Percentiles rank a stretch among this genome's conserved stretches.
Conservation (phyloP, 2,888 invertebrate species). For the Platynereis dumerilii region DNA sequence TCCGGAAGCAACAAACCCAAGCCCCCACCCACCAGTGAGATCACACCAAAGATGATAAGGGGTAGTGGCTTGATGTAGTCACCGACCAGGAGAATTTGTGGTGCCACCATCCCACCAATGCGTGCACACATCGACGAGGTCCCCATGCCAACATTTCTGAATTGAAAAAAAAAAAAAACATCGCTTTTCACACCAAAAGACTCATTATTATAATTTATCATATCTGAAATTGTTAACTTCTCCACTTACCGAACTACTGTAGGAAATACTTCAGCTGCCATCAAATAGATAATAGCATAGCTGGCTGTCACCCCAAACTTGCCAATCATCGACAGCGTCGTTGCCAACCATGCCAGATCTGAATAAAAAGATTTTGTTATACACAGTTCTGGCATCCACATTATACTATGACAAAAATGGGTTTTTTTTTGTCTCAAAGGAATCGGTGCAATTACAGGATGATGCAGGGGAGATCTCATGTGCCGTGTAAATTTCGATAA, state of each 20-base stretch:
- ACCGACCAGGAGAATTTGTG: slow-evolving; percentile 17
- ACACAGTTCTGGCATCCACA: too few relatives aligned
- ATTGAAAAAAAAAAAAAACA: too few relatives aligned
- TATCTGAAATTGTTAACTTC: too few relatives aligned
- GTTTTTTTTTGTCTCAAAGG: too few relatives aligned
- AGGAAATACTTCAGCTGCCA: slow-evolving; percentile 35
- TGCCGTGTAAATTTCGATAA: too few relatives aligned
- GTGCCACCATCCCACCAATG: slow-evolving; percentile 21
- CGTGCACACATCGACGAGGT: slow-evolving; percentile 16
- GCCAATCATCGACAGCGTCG: slow-evolving; percentile 23
- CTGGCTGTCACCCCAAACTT: slow-evolving; percentile 29
- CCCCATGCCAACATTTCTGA: slow-evolving; percentile 21
- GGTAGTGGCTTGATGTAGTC: background rate
- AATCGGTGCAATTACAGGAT: too few relatives aligned
- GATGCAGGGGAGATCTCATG: too few relatives aligned
- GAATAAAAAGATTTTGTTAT: too few relatives aligned
- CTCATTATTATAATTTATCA: too few relatives aligned
- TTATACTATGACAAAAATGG: too few relatives aligned
- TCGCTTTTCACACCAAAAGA: too few relatives aligned
- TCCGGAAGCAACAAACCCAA: slow-evolving; percentile 3
- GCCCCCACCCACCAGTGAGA: slow-evolving; percentile 2
- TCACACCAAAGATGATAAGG: background rate
- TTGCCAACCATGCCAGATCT: slow-evolving; percentile 12
- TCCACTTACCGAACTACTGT: slow-evolving; percentile 31
- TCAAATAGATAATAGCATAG: slow-evolving; percentile 32